Conservation (phyloP, 35 echinoderm and acorn worm genomes). For the Strongylocentrotus purpuratus region DNA sequence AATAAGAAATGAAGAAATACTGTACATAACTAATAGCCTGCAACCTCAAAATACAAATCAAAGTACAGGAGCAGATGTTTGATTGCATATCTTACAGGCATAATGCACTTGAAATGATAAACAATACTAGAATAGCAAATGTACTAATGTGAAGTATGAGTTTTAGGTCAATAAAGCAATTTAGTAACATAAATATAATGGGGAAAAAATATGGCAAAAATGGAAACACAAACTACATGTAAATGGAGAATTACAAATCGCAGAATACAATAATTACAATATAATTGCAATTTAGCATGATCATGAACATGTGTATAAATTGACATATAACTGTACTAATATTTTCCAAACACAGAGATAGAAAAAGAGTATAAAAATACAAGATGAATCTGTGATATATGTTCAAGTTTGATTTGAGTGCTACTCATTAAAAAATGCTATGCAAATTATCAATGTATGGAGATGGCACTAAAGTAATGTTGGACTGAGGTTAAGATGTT, state of each 20-base stretch:
- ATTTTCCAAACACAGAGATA: background rate
- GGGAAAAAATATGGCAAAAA: background rate
- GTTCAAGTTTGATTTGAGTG: background rate
- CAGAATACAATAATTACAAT: background rate
- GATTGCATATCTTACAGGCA: background rate
- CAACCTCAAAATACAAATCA: background rate
- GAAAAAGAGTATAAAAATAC: background rate
- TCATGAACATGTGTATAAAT: background rate
- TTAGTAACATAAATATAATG: background rate
- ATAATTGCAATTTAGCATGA: background rate
- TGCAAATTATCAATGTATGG: background rate
- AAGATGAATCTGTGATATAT: background rate
- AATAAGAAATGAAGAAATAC: too few relatives aligned
- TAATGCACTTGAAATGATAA: background rate
- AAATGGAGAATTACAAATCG: background rate
- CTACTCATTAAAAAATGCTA: background rate
- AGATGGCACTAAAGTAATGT: background rate
- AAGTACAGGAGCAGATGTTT: background rate
- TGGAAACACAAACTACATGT: background rate
- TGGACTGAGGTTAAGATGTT: background rate
- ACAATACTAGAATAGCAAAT: background rate
- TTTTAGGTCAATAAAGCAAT: background rate
- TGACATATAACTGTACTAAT: background rate
- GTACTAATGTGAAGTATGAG: background rate
- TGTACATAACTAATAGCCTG: background rate